These are phyloP conservation scores for Eciton burchellii DNA, from an alignment of 1,140 invertebrate genomes.

Conservation along the genomic window DNA sequence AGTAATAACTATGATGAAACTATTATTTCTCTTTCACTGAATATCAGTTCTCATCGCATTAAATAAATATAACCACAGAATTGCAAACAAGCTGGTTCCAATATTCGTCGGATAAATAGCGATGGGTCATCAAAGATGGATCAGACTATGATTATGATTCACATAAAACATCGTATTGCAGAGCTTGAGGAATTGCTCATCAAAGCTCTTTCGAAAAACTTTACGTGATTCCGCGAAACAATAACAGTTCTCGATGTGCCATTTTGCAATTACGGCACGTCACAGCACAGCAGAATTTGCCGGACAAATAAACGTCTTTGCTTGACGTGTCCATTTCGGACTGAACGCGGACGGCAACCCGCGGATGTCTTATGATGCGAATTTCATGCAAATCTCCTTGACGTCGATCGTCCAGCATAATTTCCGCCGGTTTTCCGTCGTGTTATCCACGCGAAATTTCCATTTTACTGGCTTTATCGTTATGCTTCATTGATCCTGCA, in stretches of 20 bases:
- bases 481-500: background rate
- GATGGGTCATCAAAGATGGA: no score
- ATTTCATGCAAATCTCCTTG: conserved; percentile 47
- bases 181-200: background rate
- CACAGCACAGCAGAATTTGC: background rate
- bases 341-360: no score
- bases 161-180: background rate
- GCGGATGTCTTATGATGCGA: background rate
- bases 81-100: no score
- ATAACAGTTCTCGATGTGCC: background rate
- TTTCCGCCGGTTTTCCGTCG: conserved; percentile 18
- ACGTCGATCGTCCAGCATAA: conserved; percentile 5
- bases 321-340: background rate
- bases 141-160: background rate
- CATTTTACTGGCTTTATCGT: background rate
- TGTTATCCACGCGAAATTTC: background rate
- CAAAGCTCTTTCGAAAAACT: background rate
- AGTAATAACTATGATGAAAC: no score
- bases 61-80: no score
- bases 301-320: background rate
- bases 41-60: no score
- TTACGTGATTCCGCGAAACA: background rate
- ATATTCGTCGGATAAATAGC: no score
- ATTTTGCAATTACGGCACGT: conserved; percentile 14
- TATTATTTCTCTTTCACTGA: no score